phyloP scores from a whole-genome alignment of 2,888 invertebrate species.

The Neoaliturus tenellus region DNA sequence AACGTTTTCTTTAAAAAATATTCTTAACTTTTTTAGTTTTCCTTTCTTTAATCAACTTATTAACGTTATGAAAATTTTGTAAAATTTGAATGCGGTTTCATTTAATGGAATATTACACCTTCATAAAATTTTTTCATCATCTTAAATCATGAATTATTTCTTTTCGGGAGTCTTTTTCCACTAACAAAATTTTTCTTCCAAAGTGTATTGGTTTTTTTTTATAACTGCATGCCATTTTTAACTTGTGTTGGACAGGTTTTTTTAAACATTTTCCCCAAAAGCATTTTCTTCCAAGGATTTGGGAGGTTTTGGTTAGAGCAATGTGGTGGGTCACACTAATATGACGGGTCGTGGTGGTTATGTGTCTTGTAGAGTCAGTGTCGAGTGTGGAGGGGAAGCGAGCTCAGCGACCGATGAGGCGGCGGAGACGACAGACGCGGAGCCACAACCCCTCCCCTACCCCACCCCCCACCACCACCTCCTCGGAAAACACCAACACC shows the following conservation, averaged over 20 bases:
- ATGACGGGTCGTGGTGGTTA: conserved; percentile 66
- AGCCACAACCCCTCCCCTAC: conserved; percentile 55
- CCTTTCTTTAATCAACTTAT: too few species aligned
- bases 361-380: conserved; percentile 74
- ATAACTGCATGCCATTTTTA: neutral
- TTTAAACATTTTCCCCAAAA: neutral
- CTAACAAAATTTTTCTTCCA: neutral
- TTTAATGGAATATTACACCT: neutral
- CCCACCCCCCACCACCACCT: conserved; percentile 48
- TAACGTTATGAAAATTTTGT: too few species aligned
- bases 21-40: neutral
- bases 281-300: neutral
- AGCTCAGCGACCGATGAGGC: conserved; percentile 73
- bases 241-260: neutral
- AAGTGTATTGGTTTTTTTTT: neutral
- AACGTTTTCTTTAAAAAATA: neutral
- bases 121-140: neutral
- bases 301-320: neutral
- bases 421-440: conserved; percentile 70
- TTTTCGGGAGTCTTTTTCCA: neutral
- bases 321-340: conserved; percentile 57
- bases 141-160: neutral
- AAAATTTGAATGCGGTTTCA: too few species aligned
- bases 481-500: conserved; percentile 65
- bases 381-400: conserved; percentile 79